Percentiles rank a stretch among this genome's conserved stretches.
Conservation (phyloP, 30 jellyfish, hydroid and myxozoan genomes). For the Chrysaora quinquecirrha region DNA sequence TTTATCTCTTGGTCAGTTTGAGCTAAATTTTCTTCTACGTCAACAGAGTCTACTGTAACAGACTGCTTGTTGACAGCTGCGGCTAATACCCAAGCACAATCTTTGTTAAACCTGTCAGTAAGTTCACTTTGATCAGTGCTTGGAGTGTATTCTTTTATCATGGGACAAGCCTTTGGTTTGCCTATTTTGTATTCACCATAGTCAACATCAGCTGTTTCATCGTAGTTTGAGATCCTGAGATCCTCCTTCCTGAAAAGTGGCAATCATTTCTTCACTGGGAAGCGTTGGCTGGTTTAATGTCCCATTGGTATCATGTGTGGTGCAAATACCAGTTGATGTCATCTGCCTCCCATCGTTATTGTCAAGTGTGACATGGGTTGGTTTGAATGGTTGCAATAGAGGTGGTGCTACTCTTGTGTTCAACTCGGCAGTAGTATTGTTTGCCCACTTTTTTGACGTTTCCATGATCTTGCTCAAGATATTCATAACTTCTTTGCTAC, state of each 20-base stretch:
- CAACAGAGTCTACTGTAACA: slow-evolving; percentile 2
- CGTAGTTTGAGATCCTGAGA: slow-evolving; percentile 8
- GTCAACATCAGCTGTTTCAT: slow-evolving; percentile 14
- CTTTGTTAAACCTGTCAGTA: slow-evolving; percentile 10
- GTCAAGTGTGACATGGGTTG: slow-evolving; percentile 18
- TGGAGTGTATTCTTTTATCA: slow-evolving; percentile 20
- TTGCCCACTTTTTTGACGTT: slow-evolving; percentile 20
- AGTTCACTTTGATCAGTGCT: slow-evolving; percentile 23
- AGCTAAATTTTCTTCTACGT: slow-evolving; percentile 1
- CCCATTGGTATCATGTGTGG: slow-evolving; percentile 22
- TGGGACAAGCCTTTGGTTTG: slow-evolving; percentile 36
- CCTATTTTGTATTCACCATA: slow-evolving; percentile 24
- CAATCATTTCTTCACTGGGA: slow-evolving; percentile 2
- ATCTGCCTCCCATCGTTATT: slow-evolving; percentile 23
- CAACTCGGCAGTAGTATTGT: slow-evolving; percentile 17
- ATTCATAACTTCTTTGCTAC: slow-evolving; percentile 18
- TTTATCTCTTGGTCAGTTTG: slow-evolving; percentile 19
- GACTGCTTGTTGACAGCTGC: slow-evolving; percentile 22
- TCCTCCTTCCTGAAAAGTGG: slow-evolving; percentile 9
- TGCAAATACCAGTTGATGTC: slow-evolving; percentile 13
- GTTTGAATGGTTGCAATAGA: slow-evolving; percentile 20
- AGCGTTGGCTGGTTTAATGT: slow-evolving; percentile 13
- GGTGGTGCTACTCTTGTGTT: slow-evolving; percentile 18
- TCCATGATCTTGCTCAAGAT: slow-evolving; percentile 10
- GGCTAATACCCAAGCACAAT: slow-evolving; percentile 17